These are phyloP conservation scores for Prunella strophiata DNA, from an alignment of 2,797 vertebrate species.

Conservation along the genomic window DNA sequence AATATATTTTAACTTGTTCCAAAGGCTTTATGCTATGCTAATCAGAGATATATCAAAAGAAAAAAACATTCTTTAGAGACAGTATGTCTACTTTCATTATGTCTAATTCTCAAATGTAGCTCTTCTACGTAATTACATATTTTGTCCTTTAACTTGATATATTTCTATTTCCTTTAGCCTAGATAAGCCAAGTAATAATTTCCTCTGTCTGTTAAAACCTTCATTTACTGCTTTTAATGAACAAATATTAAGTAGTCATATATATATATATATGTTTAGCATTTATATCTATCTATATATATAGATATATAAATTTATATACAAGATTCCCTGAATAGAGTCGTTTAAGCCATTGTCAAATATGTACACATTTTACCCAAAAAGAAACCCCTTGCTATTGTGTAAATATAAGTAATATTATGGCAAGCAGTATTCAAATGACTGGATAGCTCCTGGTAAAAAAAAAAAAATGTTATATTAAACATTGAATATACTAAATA, in stretches of 20 bases:
- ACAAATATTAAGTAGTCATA: not conserved
- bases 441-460: not conserved
- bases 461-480: not conserved
- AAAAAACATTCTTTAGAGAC: not conserved
- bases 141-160: not conserved
- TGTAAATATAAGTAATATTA: not conserved
- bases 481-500: not conserved
- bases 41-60: not conserved
- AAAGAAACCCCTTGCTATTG: not conserved
- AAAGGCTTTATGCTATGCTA: not conserved
- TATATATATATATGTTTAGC: not conserved
- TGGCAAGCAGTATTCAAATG: not conserved
- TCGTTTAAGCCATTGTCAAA: not conserved
- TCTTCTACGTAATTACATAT: not conserved
- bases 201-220: not conserved
- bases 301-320: not conserved
- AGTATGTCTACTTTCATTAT: not conserved
- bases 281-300: not conserved
- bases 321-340: not conserved
- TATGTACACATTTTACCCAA: not conserved
- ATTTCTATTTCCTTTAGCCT: not conserved
- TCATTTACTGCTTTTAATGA: not conserved
- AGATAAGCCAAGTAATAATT: not conserved
- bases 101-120: not conserved
- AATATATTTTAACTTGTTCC: not conserved